Evolutionary conservation across 2,113 vertebrate species (phyloP).

Genomic region (Rhombomys opimus): DNA sequence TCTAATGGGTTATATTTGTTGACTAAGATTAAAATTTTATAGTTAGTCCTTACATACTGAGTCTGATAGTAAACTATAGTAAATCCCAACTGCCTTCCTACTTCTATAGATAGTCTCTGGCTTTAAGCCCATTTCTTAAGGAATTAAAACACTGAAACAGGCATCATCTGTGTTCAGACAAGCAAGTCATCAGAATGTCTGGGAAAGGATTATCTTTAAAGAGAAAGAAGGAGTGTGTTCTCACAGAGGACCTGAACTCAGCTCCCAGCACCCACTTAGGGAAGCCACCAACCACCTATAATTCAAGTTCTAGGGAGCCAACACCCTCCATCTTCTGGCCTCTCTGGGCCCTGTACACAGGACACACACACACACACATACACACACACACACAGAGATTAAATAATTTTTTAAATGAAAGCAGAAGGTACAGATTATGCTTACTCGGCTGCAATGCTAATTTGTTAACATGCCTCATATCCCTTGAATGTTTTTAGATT

Average conservation of each 20-base stretch:
- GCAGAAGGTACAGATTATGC: background rate
- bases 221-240: background rate
- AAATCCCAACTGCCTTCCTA: background rate
- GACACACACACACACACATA: background rate
- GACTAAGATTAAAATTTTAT: background rate
- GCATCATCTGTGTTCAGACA: background rate
- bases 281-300: background rate
- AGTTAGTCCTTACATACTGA: slow-evolving; percentile 24
- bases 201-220: background rate
- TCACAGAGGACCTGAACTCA: background rate
- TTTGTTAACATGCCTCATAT: background rate
- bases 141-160: background rate
- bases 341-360: background rate
- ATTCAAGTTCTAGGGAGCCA: background rate
- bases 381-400: background rate
- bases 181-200: background rate
- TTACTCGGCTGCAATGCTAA: background rate
- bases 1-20: background rate
- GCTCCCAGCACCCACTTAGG: background rate
- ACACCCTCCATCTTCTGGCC: background rate
- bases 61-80: background rate
- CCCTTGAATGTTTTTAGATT: slow-evolving; percentile 37
- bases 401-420: background rate
- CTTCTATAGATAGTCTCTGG: background rate
- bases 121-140: slow-evolving; percentile 26